Conservation (phyloP, 2,113 vertebrate genomes). For the Meles meles region DNA sequence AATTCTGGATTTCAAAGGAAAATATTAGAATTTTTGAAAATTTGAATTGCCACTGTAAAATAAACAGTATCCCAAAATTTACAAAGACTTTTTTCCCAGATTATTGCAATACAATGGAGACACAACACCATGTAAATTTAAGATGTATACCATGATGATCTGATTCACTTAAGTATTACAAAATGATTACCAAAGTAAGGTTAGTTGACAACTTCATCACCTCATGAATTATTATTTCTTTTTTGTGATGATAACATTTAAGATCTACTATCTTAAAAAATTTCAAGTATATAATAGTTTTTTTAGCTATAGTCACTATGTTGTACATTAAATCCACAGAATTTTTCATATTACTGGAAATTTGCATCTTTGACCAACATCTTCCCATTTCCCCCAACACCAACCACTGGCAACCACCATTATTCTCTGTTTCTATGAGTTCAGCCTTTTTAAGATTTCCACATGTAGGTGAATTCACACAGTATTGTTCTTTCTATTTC, state of each 20-base stretch:
- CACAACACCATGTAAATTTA: neutral
- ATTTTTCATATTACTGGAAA: neutral
- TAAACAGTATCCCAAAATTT: neutral
- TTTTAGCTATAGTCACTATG: neutral
- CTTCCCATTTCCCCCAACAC: neutral
- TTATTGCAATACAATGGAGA: neutral
- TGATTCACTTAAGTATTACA: neutral
- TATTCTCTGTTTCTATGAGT: neutral
- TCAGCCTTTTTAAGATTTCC: neutral
- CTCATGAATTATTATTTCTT: neutral
- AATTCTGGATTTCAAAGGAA: neutral
- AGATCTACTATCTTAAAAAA: neutral
- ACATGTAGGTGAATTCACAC: neutral
- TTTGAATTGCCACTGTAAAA: neutral
- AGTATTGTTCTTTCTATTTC: neutral
- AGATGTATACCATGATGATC: neutral
- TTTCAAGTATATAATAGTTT: neutral
- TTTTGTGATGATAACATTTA: neutral
- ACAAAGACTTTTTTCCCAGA: neutral
- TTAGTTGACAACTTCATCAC: neutral
- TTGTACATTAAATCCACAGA: neutral
- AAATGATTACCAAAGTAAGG: neutral
- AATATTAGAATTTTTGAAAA: neutral
- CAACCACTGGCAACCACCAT: neutral
- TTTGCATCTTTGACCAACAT: neutral